Percentiles rank a stretch among this genome's conserved stretches.
Evolutionary conservation across 2,797 vertebrate genomes (phyloP).

Genomic region (Pseudomugil gertrudae): DNA sequence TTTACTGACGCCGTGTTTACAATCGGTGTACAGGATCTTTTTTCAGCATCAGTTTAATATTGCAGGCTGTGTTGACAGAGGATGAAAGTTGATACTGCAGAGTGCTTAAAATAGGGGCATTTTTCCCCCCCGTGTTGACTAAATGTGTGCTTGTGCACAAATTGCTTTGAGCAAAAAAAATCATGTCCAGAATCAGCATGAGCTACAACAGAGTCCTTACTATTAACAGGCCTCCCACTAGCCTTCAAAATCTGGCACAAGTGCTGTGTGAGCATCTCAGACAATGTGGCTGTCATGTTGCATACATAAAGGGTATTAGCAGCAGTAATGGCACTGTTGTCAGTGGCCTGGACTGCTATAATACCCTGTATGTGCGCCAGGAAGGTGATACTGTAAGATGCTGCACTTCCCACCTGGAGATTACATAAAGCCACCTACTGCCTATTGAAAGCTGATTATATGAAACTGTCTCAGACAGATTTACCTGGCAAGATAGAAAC

Average conservation of each 20-base stretch:
- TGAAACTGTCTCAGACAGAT: slow-evolving; percentile 29
- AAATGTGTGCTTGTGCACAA: not conserved
- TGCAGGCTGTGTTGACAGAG: not conserved
- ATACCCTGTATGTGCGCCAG: slow-evolving; percentile 1
- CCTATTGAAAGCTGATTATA: slow-evolving; percentile 70
- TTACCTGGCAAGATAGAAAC: slow-evolving; percentile 11
- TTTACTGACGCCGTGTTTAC: not conserved
- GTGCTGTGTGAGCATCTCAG: slow-evolving; percentile 9
- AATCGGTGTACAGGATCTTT: not conserved
- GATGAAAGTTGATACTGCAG: not conserved
- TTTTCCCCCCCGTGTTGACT: not conserved
- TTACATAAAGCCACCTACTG: slow-evolving; percentile 62
- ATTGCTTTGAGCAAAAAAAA: not conserved
- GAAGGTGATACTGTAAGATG: slow-evolving; percentile 15
- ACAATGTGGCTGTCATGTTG: not conserved
- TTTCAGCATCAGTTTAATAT: not conserved
- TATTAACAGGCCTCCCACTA: slow-evolving; percentile 2
- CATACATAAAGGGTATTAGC: not conserved
- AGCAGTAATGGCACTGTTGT: not conserved
- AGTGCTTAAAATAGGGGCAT: not conserved
- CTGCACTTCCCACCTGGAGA: slow-evolving; percentile 49
- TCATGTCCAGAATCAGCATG: not conserved
- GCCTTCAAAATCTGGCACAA: slow-evolving; percentile 14
- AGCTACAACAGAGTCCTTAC: not conserved
- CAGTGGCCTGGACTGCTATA: not conserved